Evolutionary conservation across 2,888 invertebrate species (phyloP), one percentile per base, ranked within the genome.

Genomic region (Spisula solida): DNA sequence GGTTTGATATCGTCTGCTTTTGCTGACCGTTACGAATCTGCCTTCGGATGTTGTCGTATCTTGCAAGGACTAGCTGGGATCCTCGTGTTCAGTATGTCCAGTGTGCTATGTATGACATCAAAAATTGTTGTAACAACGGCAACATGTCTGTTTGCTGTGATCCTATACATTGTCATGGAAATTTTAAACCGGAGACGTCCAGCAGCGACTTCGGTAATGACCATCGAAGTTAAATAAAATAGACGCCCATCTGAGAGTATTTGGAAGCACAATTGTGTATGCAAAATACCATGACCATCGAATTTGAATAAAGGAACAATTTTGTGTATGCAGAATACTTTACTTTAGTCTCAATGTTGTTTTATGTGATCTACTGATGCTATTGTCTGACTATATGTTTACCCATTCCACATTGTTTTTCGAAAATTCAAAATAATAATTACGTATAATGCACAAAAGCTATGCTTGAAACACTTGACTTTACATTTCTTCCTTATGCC

Each of bases 1-100:
- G 96, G 96, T 93, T 81, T 96, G 88, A 93, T 96, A 79, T 95
- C 96, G 0, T 91, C 94, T 0, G 82, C 95, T n/a, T 96, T 96
- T 87, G 92, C 94, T 1, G 94, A 95, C 78, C 93, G 94, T 51
- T 95, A 95, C 81, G 96, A 96, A 87, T 94, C 95, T 25, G 96
- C 96, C 0, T 96, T 95, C 86, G 95, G 96, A 0, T 95, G 95
- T 8, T 93, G 95, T 48, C 94, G 96, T 41, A 93, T 96, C 78
- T 93, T 95, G 48, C 96, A 96, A 87, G 95, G 96, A 0, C 81
- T 96, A 0, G 95, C 95, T 10, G 94, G 94, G 8, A 94, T 95
- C 20, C 78, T 96, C 0, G 94, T 94, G 48, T 95, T 95, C 86
- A 88, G 91, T 48, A 92, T 94, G 66, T 94, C 96, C 20, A 94